These are phyloP conservation scores for Bugula neritina DNA, from an alignment of 2,888 invertebrate species.

Conservation along the genomic window DNA sequence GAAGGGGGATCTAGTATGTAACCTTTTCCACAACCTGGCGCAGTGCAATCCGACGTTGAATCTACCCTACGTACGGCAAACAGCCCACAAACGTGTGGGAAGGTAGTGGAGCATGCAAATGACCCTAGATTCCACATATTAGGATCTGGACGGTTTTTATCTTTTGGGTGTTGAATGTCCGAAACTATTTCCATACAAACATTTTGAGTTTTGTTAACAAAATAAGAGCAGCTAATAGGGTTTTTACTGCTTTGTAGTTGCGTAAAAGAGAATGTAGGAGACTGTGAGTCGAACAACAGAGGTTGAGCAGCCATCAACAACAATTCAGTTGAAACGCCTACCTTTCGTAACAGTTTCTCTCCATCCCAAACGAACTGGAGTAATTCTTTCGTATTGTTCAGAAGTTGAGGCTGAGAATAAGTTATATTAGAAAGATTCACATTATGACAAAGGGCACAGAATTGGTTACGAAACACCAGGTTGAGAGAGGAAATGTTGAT, in stretches of 20 bases:
- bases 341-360: too few species aligned
- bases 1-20: not conserved
- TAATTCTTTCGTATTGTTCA: not conserved
- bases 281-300: not conserved
- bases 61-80: not conserved
- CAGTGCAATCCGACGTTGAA: not conserved
- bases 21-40: not conserved
- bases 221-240: not conserved
- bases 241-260: not conserved
- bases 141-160: not conserved
- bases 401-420: not conserved
- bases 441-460: not conserved
- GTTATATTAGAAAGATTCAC: not conserved
- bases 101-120: not conserved
- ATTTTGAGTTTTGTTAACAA: not conserved
- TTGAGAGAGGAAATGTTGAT: not conserved
- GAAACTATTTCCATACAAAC: not conserved
- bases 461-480: not conserved
- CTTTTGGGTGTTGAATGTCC: not conserved
- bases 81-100: not conserved
- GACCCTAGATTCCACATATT: not conserved
- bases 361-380: not conserved
- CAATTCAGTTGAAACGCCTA: too few species aligned
- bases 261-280: not conserved
- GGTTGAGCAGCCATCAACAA: not conserved